Percentiles rank a stretch among this genome's conserved stretches.
Evolutionary conservation across 2,888 invertebrate species (phyloP).

Genomic region (Melieria picta): DNA sequence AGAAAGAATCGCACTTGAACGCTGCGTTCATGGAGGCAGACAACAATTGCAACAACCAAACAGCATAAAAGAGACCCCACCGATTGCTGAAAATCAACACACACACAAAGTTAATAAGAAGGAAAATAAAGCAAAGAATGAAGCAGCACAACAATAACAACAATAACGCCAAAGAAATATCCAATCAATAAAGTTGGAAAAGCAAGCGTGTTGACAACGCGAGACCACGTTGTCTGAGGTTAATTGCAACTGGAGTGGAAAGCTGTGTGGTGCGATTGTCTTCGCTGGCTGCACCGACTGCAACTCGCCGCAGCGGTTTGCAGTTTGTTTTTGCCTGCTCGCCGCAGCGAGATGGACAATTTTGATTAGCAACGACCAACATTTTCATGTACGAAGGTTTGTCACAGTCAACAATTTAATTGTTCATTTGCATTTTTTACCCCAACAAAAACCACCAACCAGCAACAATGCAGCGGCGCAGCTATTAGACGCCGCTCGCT

Average conservation of each 20-base stretch:
- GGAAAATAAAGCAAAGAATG: no score
- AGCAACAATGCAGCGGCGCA: not conserved
- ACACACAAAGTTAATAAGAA: not conserved
- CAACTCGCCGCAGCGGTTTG: not conserved
- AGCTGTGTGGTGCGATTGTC: not conserved
- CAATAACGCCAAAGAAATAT: not conserved
- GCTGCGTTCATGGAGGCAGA: not conserved
- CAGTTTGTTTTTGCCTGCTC: not conserved
- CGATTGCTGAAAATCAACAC: not conserved
- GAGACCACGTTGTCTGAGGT: not conserved
- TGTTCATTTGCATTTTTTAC: constrained; percentile 37
- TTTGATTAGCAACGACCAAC: constrained; percentile 25
- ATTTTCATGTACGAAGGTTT: constrained; percentile 31
- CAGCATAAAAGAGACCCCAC: not conserved
- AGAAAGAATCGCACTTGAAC: no score
- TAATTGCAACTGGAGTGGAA: constrained; percentile 8
- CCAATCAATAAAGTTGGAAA: not conserved
- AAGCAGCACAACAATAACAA: no score
- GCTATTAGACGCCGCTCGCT: not conserved
- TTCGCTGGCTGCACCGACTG: not conserved
- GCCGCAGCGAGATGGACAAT: constrained; percentile 25
- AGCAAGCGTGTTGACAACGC: not conserved
- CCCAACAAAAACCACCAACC: not conserved
- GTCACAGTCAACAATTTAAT: constrained; percentile 45
- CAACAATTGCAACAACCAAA: not conserved